These are phyloP conservation scores for Chrysopilus asiliformis DNA, from an alignment of 2,888 invertebrate genomes.

Conservation along the genomic window DNA sequence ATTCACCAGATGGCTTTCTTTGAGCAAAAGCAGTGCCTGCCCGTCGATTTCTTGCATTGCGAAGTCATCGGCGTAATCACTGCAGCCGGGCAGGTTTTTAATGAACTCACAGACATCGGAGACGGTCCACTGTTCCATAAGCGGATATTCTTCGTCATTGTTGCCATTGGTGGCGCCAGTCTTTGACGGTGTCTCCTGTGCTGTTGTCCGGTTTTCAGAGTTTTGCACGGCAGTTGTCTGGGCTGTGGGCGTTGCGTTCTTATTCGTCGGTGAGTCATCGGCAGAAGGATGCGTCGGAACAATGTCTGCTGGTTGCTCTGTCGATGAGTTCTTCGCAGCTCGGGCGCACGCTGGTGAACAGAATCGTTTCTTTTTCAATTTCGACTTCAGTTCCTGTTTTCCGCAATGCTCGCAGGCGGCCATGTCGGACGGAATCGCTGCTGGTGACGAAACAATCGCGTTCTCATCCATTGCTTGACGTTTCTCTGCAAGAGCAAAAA, in stretches of 20 bases:
- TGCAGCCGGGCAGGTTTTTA: constrained; percentile 75
- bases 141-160: constrained; percentile 21
- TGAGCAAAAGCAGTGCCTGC: constrained; percentile 79
- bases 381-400: constrained; percentile 46
- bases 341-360: constrained; percentile 59
- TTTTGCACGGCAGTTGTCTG: constrained; percentile 2
- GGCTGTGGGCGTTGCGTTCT: constrained; percentile 2
- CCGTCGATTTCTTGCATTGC: constrained; percentile 92
- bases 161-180: neutral
- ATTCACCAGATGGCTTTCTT: constrained; percentile 87
- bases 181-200: constrained; percentile 1
- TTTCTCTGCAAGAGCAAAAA: constrained; percentile 24
- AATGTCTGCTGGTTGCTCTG: constrained; percentile 14
- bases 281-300: constrained; percentile 3
- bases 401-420: constrained; percentile 59
- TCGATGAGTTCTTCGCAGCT: constrained; percentile 33
- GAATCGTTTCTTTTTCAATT: constrained; percentile 63
- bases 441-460: constrained; percentile 6
- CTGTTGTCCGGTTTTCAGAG: neutral
- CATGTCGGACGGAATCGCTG: constrained; percentile 23
- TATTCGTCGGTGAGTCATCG: constrained; percentile 12
- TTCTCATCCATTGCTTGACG: constrained; percentile 25
- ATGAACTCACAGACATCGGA: constrained; percentile 83
- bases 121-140: constrained; percentile 46
- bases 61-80: constrained; percentile 89